Evolutionary conservation across 2,113 vertebrate species (phyloP), one percentile per base, ranked within the genome.

Genomic region (Galbula dea): DNA sequence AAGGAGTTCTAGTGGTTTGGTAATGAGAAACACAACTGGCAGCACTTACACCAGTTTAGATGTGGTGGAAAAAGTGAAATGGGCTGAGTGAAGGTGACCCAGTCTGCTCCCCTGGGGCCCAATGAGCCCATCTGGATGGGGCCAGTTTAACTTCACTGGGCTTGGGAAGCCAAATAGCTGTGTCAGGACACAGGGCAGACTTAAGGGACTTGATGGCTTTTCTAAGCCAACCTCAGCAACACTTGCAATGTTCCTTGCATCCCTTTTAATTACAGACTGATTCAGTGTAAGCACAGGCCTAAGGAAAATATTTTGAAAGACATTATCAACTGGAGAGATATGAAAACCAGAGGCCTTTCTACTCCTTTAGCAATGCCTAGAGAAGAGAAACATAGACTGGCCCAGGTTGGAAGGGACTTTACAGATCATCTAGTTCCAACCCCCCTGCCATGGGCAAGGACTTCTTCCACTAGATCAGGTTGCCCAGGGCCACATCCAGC

Each of bases 31-130:
- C 27, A n/a, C 1, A 36, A 2, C 59, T 29, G 66, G 39, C 32
- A 48, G 9, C 37, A 24, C 22, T 23, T 27, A 27, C 4, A 16
- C 16, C 49, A 2, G 2, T 26, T 11, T 43, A 19, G 7, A 29
- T 0, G 15, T 2, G 29, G 43, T 0, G 37, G 32, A 10, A 57
- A 43, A 62, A 26, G 20, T 6, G 32, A 49, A 11, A 67, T 23
- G 10, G 45, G 58, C 15, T 23, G 74, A 67, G 43, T 1, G 27
- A 17, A 2, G 16, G 43, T 16, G 32, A 72, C 32, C 36, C 15
- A 7, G 15, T n/a, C 67, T 26, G 59, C n/a, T 21, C 73, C n/a
- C 18, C 23, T 12, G 52, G 48, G 23, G 5, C 62, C 24, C 26
- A 5, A 9, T 0, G 11, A 54, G 55, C 34, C 34, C 12, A 3